phyloP scores from a whole-genome alignment of 2,888 invertebrate species.

The Drosophila parthenogenetica region DNA sequence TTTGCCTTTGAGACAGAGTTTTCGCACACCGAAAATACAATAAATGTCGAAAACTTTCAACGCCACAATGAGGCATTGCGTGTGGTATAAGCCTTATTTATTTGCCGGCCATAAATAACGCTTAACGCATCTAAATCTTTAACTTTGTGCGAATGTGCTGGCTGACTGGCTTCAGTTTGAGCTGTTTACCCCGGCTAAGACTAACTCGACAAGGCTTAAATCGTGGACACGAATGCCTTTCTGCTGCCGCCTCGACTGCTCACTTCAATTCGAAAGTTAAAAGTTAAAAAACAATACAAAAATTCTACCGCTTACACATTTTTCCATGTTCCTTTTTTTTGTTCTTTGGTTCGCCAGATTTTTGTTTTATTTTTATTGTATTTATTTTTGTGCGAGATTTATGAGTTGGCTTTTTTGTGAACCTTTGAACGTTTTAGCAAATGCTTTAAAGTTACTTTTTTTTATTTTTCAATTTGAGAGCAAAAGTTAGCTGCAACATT shows the following conservation, averaged over 20 bases:
- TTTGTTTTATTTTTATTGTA: constrained; percentile 45
- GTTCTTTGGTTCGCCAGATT: not conserved
- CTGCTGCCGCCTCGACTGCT: constrained; percentile 21
- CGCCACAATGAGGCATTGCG: constrained; percentile 80
- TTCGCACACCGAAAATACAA: constrained; percentile 61
- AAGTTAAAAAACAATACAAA: constrained; percentile 74
- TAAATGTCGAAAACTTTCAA: constrained; percentile 77
- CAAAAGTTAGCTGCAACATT: constrained; percentile 14
- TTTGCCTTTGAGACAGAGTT: constrained; percentile 23
- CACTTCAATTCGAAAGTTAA: constrained; percentile 69
- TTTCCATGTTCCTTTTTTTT: not conserved
- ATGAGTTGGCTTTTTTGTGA: constrained; percentile 50
- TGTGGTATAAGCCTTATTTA: constrained; percentile 80
- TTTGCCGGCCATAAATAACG: constrained; percentile 79
- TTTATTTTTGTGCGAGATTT: constrained; percentile 53
- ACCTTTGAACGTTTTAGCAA: constrained; percentile 50
- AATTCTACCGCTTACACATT: constrained; percentile 44
- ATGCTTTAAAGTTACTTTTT: constrained; percentile 43
- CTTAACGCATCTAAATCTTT: constrained; percentile 80
- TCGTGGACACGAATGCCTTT: constrained; percentile 52
- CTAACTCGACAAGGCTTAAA: constrained; percentile 77
- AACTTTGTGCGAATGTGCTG: constrained; percentile 73
- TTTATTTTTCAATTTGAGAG: constrained; percentile 22
- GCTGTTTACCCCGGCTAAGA: constrained; percentile 71
- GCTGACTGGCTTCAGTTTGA: constrained; percentile 53